Percentiles rank a stretch among this genome's conserved stretches.
phyloP scores from a whole-genome alignment of 92 coral and sea anemone genomes.

The Epizoanthus ramosus region DNA sequence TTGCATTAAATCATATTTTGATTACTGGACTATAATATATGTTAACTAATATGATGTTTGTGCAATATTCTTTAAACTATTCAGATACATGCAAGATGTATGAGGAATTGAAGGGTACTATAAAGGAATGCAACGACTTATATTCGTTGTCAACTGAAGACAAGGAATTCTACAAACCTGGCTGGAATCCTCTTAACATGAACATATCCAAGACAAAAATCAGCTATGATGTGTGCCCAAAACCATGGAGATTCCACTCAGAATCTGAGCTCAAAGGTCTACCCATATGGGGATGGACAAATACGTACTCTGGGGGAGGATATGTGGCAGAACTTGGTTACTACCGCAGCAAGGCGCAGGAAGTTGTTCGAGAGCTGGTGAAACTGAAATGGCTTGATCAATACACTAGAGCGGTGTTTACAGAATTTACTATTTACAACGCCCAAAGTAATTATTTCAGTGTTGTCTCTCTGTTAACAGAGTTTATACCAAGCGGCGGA shows the following conservation, averaged over 20 bases:
- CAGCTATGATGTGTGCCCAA: conserved; percentile 63
- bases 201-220: conserved; percentile 56
- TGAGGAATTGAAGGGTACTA: conserved; percentile 8
- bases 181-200: conserved; percentile 64
- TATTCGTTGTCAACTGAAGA: conserved; percentile 56
- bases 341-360: conserved; percentile 64
- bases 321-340: conserved; percentile 91
- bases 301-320: conserved; percentile 81
- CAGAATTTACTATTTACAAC: conserved; percentile 71
- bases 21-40: too few species aligned
- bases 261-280: conserved; percentile 62
- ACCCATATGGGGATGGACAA: conserved; percentile 73
- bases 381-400: conserved; percentile 67
- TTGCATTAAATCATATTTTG: too few species aligned
- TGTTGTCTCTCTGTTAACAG: conserved; percentile 59
- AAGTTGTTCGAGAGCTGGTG: conserved; percentile 56
- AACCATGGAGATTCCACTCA: conserved; percentile 76
- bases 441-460: conserved; percentile 75
- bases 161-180: conserved; percentile 64
- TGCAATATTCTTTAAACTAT: too few species aligned
- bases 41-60: too few species aligned
- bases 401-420: conserved; percentile 64
- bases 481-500: conserved; percentile 70
- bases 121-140: conserved; percentile 50
- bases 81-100: conserved; percentile 43